These are phyloP conservation scores for Turritopsis rubra DNA, from an alignment of 30 jellyfish, hydroid and myxozoan genomes.

Conservation along the genomic window DNA sequence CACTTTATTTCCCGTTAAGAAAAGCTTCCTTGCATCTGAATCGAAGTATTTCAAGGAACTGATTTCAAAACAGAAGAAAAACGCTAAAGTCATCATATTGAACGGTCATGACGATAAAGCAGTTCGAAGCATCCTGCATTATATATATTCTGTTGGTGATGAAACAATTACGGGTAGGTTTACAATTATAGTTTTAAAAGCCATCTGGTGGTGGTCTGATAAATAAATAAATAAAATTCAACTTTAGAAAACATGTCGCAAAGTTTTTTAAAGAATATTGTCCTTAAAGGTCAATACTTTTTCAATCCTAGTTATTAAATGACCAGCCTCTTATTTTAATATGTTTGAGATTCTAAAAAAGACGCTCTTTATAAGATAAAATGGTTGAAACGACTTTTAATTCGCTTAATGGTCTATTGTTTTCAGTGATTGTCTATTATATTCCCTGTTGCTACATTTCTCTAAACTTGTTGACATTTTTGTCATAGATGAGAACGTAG, in stretches of 20 bases:
- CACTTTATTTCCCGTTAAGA: not conserved
- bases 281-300: no score
- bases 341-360: no score
- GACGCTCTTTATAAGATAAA: no score
- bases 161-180: not conserved
- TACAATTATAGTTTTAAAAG: not conserved
- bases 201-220: not conserved
- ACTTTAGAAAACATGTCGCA: no score
- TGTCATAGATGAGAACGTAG: constrained; percentile 23
- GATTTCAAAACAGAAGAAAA: not conserved
- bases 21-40: not conserved
- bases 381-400: no score
- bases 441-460: not conserved
- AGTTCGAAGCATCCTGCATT: not conserved
- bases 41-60: not conserved
- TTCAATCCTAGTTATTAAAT: no score
- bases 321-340: no score
- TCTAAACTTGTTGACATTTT: not conserved
- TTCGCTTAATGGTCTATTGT: no score
- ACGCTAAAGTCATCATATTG: not conserved
- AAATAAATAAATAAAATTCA: no score
- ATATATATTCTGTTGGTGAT: not conserved
- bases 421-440: no score
- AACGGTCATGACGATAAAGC: not conserved
- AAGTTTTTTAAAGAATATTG: no score